These are phyloP conservation scores for Craniophora ligustri DNA, from an alignment of 2,888 invertebrate genomes.

Conservation along the genomic window DNA sequence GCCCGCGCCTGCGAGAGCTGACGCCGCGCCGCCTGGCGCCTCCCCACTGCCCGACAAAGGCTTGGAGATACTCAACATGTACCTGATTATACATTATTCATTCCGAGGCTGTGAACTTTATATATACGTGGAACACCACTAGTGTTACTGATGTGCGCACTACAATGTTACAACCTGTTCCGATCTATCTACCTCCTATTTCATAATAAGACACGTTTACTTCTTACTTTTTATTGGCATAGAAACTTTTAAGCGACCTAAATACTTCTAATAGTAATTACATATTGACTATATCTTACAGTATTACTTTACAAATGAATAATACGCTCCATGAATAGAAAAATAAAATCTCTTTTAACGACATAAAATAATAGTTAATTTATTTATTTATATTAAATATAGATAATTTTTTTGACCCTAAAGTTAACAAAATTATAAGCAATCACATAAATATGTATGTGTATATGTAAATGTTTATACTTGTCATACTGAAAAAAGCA, in stretches of 20 bases:
- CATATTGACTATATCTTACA: conserved; percentile 81
- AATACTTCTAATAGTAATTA: conserved; percentile 72
- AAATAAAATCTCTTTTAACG: conserved; percentile 78
- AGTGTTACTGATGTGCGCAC: not conserved
- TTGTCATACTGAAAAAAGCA: conserved; percentile 31
- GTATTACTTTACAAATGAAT: conserved; percentile 77
- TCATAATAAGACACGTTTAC: conserved; percentile 64
- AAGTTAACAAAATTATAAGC: conserved; percentile 52
- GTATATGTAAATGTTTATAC: conserved; percentile 24
- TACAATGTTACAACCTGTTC: conserved; percentile 1
- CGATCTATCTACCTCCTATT: conserved; percentile 47
- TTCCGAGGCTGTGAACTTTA: conserved; percentile 65
- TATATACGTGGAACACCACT: conserved; percentile 1
- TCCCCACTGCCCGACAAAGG: conserved; percentile 23
- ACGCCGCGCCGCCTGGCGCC: conserved; percentile 40
- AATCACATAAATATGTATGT: no score
- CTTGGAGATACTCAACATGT: conserved; percentile 61
- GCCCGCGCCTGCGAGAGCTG: no score
- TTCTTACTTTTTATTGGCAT: conserved; percentile 80
- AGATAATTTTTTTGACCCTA: conserved; percentile 54
- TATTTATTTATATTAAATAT: conserved; percentile 70
- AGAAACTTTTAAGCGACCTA: conserved; percentile 81
- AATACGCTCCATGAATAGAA: conserved; percentile 78
- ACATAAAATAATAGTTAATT: conserved; percentile 76
- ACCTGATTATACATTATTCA: conserved; percentile 70